Percentiles rank a stretch among this genome's conserved stretches.
Conservation (phyloP, 2,888 invertebrate species). For the Diploptera punctata region DNA sequence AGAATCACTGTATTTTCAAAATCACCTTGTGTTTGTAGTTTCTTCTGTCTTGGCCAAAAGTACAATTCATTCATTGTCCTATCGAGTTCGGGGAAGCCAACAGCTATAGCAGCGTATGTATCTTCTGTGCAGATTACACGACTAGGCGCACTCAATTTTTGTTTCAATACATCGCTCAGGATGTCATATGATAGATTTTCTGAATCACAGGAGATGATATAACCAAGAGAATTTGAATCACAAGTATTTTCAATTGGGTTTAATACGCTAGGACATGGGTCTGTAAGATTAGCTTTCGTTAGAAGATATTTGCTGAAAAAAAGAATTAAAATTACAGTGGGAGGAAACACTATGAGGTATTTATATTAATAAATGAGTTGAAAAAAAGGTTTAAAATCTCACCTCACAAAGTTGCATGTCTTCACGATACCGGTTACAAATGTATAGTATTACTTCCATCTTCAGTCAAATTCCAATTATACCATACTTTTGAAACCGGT, state of each 20-base stretch:
- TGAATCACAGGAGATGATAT: slow-evolving; percentile 30
- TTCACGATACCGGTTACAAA: too few relatives aligned
- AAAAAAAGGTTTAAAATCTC: too few relatives aligned
- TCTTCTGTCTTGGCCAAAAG: slow-evolving; percentile 51
- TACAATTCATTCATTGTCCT: slow-evolving; percentile 52
- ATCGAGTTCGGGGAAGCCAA: slow-evolving; percentile 60
- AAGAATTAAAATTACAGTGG: too few relatives aligned
- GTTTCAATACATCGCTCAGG: slow-evolving; percentile 53
- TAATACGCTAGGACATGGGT: slow-evolving; percentile 52
- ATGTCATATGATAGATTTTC: slow-evolving; percentile 46
- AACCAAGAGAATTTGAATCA: slow-evolving; percentile 23
- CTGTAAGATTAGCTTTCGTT: slow-evolving; percentile 41
- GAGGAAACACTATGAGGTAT: too few relatives aligned
- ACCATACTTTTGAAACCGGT: too few relatives aligned
- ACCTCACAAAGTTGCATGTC: too few relatives aligned
- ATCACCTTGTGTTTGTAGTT: slow-evolving; percentile 38
- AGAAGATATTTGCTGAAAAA: slow-evolving; percentile 43
- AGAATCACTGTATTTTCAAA: slow-evolving; percentile 46
- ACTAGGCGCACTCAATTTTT: slow-evolving; percentile 57
- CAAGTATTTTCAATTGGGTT: slow-evolving; percentile 47
- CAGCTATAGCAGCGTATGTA: slow-evolving; percentile 55
- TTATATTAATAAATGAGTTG: too few relatives aligned
- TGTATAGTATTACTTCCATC: too few relatives aligned
- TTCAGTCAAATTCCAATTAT: too few relatives aligned
- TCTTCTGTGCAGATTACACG: slow-evolving; percentile 54